phyloP scores from a whole-genome alignment of 2,888 invertebrate genomes.

The Coelinius sp. region DNA sequence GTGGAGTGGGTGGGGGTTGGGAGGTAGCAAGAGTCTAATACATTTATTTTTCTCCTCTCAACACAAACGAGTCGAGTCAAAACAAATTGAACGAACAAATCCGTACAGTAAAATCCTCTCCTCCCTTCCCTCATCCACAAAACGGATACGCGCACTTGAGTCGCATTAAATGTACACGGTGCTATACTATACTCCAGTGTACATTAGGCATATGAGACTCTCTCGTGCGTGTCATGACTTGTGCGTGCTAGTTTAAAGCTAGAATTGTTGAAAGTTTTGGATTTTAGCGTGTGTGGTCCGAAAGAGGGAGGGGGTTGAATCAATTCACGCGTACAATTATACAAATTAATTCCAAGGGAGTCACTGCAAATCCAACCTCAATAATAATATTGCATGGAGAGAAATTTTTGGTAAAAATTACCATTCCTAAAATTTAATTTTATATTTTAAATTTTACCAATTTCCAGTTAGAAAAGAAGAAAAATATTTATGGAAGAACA shows the following conservation, averaged over 20 bases:
- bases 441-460: no score
- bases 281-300: not conserved
- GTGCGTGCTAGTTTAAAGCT: constrained; percentile 1
- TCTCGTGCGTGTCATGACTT: constrained; percentile 11
- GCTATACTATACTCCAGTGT: not conserved
- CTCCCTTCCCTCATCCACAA: constrained; percentile 9
- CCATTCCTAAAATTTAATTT: no score
- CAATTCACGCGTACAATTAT: not conserved
- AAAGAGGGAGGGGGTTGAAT: not conserved
- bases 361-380: no score
- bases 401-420: no score
- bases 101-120: constrained; percentile 24
- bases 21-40: not conserved
- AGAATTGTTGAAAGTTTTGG: not conserved
- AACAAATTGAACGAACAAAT: constrained; percentile 37
- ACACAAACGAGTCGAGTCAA: constrained; percentile 27
- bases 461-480: no score
- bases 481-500: no score
- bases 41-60: constrained; percentile 31
- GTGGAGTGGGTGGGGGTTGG: not conserved
- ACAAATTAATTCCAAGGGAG: not conserved
- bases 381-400: no score
- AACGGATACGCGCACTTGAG: constrained; percentile 42
- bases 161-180: constrained; percentile 34
- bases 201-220: not conserved